A percentile compares a stretch with the other conserved stretches of the same genome.
phyloP scores from a whole-genome alignment of 2,888 invertebrate genomes.

The Masnerella sp. region DNA sequence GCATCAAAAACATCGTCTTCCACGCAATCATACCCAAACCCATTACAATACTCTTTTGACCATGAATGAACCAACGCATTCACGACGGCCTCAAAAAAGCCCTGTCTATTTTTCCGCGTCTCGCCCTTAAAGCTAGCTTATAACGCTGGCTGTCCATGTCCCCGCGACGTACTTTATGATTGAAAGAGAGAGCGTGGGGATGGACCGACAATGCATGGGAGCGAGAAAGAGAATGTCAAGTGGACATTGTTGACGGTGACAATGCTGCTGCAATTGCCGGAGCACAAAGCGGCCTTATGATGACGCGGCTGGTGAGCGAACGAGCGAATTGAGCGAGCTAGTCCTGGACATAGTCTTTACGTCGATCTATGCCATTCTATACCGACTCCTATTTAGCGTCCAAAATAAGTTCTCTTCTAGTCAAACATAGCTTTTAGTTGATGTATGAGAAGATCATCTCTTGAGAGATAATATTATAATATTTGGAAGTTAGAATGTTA shows the following conservation, averaged over 20 bases:
- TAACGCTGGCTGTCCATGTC: slow-evolving; percentile 46
- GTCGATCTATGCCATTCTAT: slow-evolving; percentile 43
- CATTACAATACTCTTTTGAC: too few relatives aligned
- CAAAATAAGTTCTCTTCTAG: too few relatives aligned
- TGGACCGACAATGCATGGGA: slow-evolving; percentile 73
- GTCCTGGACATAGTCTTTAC: slow-evolving; percentile 67
- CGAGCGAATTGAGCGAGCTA: slow-evolving; percentile 70
- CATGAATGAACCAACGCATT: too few relatives aligned
- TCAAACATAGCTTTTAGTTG: too few relatives aligned
- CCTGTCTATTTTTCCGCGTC: too few relatives aligned
- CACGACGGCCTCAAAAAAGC: too few relatives aligned
- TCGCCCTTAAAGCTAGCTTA: slow-evolving; percentile 28
- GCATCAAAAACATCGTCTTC: too few relatives aligned
- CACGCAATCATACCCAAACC: too few relatives aligned
- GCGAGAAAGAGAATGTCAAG: slow-evolving; percentile 76
- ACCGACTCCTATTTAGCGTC: slow-evolving; percentile 4
- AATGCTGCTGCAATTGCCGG: slow-evolving; percentile 78
- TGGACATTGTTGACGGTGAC: slow-evolving; percentile 78
- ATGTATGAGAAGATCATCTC: too few relatives aligned
- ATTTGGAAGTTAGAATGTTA: too few relatives aligned
- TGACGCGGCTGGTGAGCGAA: slow-evolving; percentile 75
- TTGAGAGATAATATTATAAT: too few relatives aligned
- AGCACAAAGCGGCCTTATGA: slow-evolving; percentile 78
- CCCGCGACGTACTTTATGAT: slow-evolving; percentile 74
- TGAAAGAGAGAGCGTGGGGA: slow-evolving; percentile 70